Conservation (phyloP, 2,113 vertebrate species). For the Cathartes aura region DNA sequence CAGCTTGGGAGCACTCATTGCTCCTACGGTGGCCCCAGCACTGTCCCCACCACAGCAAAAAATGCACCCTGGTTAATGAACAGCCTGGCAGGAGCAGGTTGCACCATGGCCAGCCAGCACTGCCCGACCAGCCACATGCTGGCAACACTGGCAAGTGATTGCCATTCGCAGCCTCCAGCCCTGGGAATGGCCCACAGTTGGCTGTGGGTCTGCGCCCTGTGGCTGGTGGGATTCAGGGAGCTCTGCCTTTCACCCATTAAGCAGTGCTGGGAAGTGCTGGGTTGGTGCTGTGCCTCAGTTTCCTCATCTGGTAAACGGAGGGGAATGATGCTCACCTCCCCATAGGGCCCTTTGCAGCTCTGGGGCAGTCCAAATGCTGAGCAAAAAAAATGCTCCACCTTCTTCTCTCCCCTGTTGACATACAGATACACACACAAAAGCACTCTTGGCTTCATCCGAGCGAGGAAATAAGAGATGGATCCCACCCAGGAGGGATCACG, state of each 20-base stretch:
- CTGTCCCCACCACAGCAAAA: background rate
- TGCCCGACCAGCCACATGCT: rapidly evolving
- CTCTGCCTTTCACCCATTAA: background rate
- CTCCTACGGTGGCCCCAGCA: background rate
- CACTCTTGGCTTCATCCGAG: background rate
- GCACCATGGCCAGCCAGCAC: background rate
- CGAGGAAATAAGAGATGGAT: background rate
- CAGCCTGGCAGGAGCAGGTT: background rate
- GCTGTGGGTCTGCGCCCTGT: rapidly evolving
- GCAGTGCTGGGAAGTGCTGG: background rate
- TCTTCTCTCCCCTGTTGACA: background rate
- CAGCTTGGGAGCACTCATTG: rapidly evolving
- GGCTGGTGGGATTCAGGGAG: background rate
- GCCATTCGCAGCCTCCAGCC: background rate
- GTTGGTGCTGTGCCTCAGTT: background rate
- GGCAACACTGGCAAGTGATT: background rate
- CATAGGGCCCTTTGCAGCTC: rapidly evolving
- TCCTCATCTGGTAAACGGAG: background rate
- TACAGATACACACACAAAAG: background rate
- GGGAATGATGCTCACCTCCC: background rate
- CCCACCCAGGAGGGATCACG: background rate
- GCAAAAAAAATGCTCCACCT: background rate
- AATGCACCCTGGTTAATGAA: background rate
- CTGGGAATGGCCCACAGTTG: background rate
- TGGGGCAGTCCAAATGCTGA: background rate